Base-by-base conservation (phyloP, 2,113 vertebrate genomes). In the Notechis scutatus region DNA sequence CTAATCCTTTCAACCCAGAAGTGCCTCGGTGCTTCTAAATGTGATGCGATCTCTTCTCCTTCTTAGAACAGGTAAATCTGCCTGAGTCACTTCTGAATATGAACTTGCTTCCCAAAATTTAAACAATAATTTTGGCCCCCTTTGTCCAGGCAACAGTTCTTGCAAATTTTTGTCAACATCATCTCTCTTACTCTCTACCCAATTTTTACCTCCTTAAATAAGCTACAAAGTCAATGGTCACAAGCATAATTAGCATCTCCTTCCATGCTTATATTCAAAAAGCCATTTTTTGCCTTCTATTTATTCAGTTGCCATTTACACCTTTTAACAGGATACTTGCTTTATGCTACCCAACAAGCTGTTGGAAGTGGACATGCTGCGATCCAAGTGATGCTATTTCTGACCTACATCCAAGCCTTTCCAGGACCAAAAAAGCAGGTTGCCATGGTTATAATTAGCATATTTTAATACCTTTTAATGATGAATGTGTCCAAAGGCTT, bases 401-500 rank as follows among this genome's bases (percentile, higher is more conserved):
- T 96, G 95, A 97, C 93, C 95, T 90, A 92, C 6, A 50, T 61
- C 88, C 7, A 96, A 54, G 92, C 87, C 74, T 92, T 95, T 69
- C 8, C 91, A 96, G 90, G 69, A 96, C 92, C 93, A 95, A 91
- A 92, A 97, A 97, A 97, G 96, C 92, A 96, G 45, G 95, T 97
- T 97, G 96, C 95, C 94, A 95, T 97, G 96, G 96, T 89, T 96
- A 95, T 97, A 97, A 98, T 97, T 97, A 96, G 93, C 95, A 96
- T 96, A 97, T 97, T 98, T 97, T 96, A 61, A 95, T 91, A 96
- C 90, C 94, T 96, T 96, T 97, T 98, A 97, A 97, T 97, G 97
- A 96, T 96, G 81, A 95, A 95, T 96, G 91, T 96, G 97, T 97
- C 94, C 94, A 97, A 97, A 87, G 97, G 97, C 95, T 96, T 97